phyloP scores from a whole-genome alignment of 2,888 invertebrate species.

The Tenthredo scrophulariae region DNA sequence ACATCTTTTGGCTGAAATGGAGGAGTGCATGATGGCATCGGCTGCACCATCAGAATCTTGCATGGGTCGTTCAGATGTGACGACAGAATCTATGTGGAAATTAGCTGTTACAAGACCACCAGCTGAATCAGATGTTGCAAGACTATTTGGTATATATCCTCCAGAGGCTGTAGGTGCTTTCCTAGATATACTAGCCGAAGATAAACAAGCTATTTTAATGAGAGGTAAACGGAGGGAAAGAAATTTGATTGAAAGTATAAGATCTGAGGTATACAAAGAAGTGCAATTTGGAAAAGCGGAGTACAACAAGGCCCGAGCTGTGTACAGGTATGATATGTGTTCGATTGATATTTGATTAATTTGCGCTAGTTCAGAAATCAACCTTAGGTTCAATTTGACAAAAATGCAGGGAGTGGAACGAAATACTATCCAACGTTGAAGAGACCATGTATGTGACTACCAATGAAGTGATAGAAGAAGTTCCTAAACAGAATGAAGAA shows the following conservation, averaged over 20 bases:
- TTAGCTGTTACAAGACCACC: conserved; percentile 63
- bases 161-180: conserved; percentile 60
- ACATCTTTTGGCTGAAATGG: conserved; percentile 62
- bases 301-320: conserved; percentile 63
- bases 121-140: conserved; percentile 57
- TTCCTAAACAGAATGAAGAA: conserved; percentile 57
- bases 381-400: background rate
- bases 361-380: background rate
- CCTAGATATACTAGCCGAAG: conserved; percentile 61
- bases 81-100: conserved; percentile 64
- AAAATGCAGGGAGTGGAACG: conserved; percentile 62
- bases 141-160: conserved; percentile 60
- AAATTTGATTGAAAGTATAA: conserved; percentile 59
- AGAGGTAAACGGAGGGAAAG: conserved; percentile 60
- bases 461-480: conserved; percentile 55
- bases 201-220: conserved; percentile 61
- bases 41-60: conserved; percentile 54
- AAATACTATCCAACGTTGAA: conserved; percentile 63
- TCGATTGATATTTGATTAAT: background rate
- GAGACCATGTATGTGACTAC: conserved; percentile 62
- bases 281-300: conserved; percentile 61
- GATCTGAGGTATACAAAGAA: conserved; percentile 62
- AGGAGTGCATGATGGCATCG: conserved; percentile 59
- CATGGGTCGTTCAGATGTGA: conserved; percentile 57
- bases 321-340: conserved; percentile 59